Conservation (phyloP, 30 jellyfish, hydroid and myxozoan genomes). For the Hydractinia symbiolongicarpus region DNA sequence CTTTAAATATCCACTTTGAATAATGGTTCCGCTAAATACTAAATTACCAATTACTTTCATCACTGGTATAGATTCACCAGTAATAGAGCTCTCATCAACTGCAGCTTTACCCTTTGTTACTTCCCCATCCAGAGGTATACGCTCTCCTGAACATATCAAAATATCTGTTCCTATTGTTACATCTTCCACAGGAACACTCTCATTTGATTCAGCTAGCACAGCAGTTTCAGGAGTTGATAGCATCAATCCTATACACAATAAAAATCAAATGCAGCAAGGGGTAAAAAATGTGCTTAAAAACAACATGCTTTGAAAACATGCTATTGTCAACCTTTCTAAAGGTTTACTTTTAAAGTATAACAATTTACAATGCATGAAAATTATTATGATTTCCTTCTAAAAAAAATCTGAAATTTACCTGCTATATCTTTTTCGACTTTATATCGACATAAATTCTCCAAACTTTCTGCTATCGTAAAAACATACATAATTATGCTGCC, state of each 20-base stretch:
- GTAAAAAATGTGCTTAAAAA: no score
- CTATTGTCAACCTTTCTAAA: no score
- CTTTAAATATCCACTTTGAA: slow-evolving; percentile 75
- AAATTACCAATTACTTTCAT: slow-evolving; percentile 36
- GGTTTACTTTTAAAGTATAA: no score
- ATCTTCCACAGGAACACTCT: slow-evolving; percentile 58
- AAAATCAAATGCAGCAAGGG: no score
- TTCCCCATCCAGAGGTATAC: slow-evolving; percentile 69
- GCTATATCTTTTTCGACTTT: slow-evolving; percentile 58
- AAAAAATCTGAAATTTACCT: slow-evolving; percentile 30
- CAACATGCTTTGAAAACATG: no score
- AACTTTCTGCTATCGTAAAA: slow-evolving; percentile 68
- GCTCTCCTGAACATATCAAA: slow-evolving; percentile 77
- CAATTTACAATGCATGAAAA: no score
- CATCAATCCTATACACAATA: slow-evolving; percentile 42
- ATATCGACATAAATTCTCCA: slow-evolving; percentile 48
- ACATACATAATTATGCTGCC: slow-evolving; percentile 66
- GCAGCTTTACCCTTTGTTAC: slow-evolving; percentile 72
- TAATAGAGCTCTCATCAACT: slow-evolving; percentile 74
- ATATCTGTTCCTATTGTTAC: slow-evolving; percentile 55
- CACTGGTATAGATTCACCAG: slow-evolving; percentile 83
- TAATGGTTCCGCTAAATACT: slow-evolving; percentile 64
- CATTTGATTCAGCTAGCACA: slow-evolving; percentile 63
- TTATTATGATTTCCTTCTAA: no score
- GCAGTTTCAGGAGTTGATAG: slow-evolving; percentile 51